A percentile compares a stretch with the other conserved stretches of the same genome.
Evolutionary conservation across 2,888 invertebrate species (phyloP).

Genomic region (Odiellus spinosus): DNA sequence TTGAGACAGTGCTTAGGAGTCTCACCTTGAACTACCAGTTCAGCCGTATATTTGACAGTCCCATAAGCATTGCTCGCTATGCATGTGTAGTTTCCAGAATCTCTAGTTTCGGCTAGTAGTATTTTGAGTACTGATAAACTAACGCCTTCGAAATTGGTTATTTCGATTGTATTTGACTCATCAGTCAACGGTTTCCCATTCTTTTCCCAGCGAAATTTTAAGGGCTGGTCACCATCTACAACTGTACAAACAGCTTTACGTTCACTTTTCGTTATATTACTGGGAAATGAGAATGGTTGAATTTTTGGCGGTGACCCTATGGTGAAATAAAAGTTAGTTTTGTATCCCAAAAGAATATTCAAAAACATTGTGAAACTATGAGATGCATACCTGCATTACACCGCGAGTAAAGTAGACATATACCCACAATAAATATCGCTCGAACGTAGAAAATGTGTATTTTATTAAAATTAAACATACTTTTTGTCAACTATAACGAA

Average conservation of each 20-base stretch:
- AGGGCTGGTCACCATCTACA: conserved; percentile 15
- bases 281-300: conserved; percentile 12
- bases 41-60: conserved; percentile 8
- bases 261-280: conserved; percentile 11
- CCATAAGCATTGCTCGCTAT: conserved; percentile 6
- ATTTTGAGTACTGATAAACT: conserved; percentile 5
- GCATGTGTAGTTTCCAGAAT: conserved; percentile 11
- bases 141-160: conserved; percentile 1
- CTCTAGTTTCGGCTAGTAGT: neutral
- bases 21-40: conserved; percentile 15
- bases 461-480: no score
- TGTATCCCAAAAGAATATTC: neutral
- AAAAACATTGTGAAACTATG: neutral
- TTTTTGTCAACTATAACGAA: no score
- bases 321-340: neutral
- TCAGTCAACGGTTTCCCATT: conserved; percentile 1
- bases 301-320: conserved; percentile 1
- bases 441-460: no score
- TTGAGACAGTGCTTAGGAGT: no score
- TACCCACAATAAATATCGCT: no score
- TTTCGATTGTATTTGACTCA: conserved; percentile 5
- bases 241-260: conserved; percentile 18
- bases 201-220: conserved; percentile 14
- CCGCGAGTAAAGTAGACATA: no score
- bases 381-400: neutral